Evolutionary conservation across 2,113 vertebrate genomes (phyloP).

Genomic region (Cromileptes altivelis): DNA sequence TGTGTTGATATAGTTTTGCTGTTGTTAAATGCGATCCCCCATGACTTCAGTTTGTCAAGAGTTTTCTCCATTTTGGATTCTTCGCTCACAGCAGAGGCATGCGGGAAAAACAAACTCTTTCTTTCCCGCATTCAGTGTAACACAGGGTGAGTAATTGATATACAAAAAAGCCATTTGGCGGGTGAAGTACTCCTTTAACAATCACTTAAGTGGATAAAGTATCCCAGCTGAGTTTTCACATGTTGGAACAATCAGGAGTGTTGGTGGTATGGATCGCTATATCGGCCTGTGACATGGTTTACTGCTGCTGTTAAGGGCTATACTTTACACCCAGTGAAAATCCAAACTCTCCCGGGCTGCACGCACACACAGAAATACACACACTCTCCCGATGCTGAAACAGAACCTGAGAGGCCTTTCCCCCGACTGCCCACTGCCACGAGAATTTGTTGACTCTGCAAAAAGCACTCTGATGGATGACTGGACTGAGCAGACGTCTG

Average conservation of each 20-base stretch:
- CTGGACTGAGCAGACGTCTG: constrained; percentile 53
- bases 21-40: no score
- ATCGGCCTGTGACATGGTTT: constrained; percentile 61
- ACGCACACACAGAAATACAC: constrained; percentile 8
- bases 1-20: no score
- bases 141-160: no score
- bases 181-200: not conserved
- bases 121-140: no score
- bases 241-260: constrained; percentile 43
- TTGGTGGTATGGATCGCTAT: constrained; percentile 34
- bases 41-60: no score
- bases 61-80: no score
- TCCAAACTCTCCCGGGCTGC: not conserved
- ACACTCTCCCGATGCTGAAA: constrained; percentile 35
- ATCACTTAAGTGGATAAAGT: constrained; percentile 28
- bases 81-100: no score
- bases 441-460: constrained; percentile 79
- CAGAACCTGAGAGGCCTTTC: constrained; percentile 59
- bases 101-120: no score
- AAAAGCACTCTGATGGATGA: constrained; percentile 70
- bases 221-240: constrained; percentile 35
- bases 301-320: constrained; percentile 47
- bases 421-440: constrained; percentile 47
- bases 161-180: no score
- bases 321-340: constrained; percentile 47